These are phyloP conservation scores for Phylloscopus collybita DNA, from an alignment of 2,797 vertebrate species.

Conservation along the genomic window DNA sequence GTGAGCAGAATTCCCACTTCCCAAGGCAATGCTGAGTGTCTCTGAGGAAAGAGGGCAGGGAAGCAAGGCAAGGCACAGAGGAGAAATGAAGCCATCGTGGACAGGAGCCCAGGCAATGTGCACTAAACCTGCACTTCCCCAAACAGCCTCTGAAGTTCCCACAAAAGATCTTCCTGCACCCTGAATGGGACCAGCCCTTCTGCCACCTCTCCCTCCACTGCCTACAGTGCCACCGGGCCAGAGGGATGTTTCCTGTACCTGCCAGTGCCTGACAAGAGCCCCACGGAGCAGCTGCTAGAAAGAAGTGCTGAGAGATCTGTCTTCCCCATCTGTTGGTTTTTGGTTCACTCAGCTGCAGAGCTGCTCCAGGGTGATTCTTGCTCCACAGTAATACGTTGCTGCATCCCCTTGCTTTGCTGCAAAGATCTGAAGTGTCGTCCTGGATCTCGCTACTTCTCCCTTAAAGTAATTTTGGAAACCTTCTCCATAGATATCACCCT, in stretches of 20 bases:
- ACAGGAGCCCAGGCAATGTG: too few species aligned
- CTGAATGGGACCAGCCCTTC: not conserved
- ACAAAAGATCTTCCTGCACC: not conserved
- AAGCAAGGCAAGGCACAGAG: too few species aligned
- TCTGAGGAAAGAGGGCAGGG: too few species aligned
- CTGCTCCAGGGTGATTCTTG: not conserved
- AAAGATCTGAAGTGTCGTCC: not conserved
- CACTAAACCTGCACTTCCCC: too few species aligned
- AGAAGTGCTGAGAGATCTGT: not conserved
- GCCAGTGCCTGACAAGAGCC: not conserved
- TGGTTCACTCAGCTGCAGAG: too few species aligned
- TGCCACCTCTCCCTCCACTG: not conserved
- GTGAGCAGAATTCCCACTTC: too few species aligned
- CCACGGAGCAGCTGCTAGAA: not conserved
- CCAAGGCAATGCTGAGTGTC: too few species aligned
- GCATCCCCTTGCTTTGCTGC: not conserved
- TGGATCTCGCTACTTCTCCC: too few species aligned
- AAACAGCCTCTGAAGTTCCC: not conserved
- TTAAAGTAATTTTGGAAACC: not conserved
- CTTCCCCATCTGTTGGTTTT: not conserved
- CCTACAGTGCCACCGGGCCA: not conserved
- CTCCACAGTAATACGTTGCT: not conserved
- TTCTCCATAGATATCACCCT: not conserved
- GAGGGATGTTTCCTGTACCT: not conserved
- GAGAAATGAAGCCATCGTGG: too few species aligned